Conservation (phyloP, 92 coral and sea anemone genomes). For the Epizoanthus scotinus region DNA sequence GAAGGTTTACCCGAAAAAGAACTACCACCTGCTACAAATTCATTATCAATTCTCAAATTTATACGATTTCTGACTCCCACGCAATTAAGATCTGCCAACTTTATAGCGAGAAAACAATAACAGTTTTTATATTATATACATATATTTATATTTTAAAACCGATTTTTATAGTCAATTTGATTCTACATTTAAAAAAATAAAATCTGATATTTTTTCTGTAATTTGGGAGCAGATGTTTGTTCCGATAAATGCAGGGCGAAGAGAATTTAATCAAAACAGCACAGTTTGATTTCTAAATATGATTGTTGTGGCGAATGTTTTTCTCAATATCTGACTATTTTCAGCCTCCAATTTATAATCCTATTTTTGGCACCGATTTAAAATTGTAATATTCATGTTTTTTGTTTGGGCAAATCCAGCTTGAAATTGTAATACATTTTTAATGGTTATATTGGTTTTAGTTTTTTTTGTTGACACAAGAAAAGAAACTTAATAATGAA, state of each 20-base stretch:
- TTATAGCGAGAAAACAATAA: constrained; percentile 9
- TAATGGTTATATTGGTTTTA: constrained; percentile 15
- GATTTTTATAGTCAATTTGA: not conserved
- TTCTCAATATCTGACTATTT: constrained; percentile 8
- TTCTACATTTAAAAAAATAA: not conserved
- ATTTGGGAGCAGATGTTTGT: not conserved
- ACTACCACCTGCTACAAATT: constrained; percentile 31
- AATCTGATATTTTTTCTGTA: not conserved
- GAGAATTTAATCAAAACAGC: constrained; percentile 16
- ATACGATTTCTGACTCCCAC: constrained; percentile 25
- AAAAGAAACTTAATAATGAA: constrained; percentile 6
- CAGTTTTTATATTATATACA: not conserved
- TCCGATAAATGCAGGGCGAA: not conserved
- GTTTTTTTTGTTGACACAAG: constrained; percentile 15
- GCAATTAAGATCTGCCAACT: constrained; percentile 25
- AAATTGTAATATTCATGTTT: constrained; percentile 34
- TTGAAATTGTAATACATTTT: constrained; percentile 16
- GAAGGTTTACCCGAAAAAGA: constrained; percentile 34
- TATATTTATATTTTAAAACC: not conserved
- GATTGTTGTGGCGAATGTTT: constrained; percentile 26
- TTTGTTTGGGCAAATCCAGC: constrained; percentile 14
- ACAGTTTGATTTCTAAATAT: constrained; percentile 35
- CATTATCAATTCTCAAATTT: constrained; percentile 25
- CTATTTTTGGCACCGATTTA: constrained; percentile 38
- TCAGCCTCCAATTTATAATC: constrained; percentile 21